Evolutionary conservation across 2,113 vertebrate species (phyloP), one percentile per base, ranked within the genome.

Genomic region (Ailuropoda melanoleuca): DNA sequence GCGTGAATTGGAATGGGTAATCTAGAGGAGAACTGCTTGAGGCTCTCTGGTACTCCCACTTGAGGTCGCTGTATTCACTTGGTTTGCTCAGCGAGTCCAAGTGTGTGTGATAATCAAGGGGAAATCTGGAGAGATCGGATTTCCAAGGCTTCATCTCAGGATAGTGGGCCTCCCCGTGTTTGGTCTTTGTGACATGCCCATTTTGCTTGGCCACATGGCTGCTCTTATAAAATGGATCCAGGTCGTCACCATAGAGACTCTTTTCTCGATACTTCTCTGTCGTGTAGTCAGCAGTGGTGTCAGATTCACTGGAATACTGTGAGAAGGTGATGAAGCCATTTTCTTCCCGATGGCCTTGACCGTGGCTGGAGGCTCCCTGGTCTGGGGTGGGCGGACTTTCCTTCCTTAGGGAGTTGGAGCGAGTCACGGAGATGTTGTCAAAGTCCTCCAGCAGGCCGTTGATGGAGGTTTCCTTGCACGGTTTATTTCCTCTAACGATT

Each of bases 391-490:
- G 99, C 2, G 99, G 99, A 66, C 99, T 99, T 98, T 99, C 99
- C 97, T 99, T 99, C 72, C 99, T 99, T 90, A 99, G 98, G 46
- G 99, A 99, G 98, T 99, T 99, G 98, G 99, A 99, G 53, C 99
- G 99, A 0, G 99, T 99, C 95, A 99, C 99, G 0, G 99, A 99
- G 98, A 99, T 99, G 97, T 99, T 99, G 99, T 99, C 99, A 1
- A 99, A 99, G 97, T 99, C 99, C 98, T 99, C 99, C 39, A 99
- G 99, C 70, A 99, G 99, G 89, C 99, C 99, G 0, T 99, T 99
- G 98, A 99, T 99, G 95, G 99, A 99, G 53, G 99, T 98, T 83
- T 99, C 99, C 98, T 99, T 99, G 95, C 99, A 99, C 26, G 99
- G 99, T 92, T 99, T 99, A 98, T 99, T 99, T 81, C 99, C 99